phyloP scores from a whole-genome alignment of 2,888 invertebrate genomes.

The Tuberolachnus salignus region DNA sequence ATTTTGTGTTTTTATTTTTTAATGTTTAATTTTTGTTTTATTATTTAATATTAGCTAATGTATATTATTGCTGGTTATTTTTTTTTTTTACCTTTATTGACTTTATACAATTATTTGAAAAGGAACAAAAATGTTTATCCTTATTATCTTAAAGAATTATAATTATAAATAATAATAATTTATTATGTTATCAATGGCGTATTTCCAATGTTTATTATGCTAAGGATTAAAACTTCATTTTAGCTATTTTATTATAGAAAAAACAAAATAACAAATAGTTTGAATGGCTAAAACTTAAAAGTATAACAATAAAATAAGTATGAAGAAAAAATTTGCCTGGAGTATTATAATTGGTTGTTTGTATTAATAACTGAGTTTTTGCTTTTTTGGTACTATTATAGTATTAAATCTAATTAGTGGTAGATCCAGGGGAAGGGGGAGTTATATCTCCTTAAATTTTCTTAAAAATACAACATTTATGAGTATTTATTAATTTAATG shows the following conservation, averaged over 20 bases:
- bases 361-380: no score
- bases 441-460: no score
- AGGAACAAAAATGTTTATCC: conserved; percentile 23
- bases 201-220: conserved; percentile 31
- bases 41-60: conserved; percentile 12
- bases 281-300: no score
- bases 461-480: no score
- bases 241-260: conserved; percentile 4
- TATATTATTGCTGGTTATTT: conserved; percentile 16
- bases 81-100: conserved; percentile 34
- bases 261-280: no score
- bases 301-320: no score
- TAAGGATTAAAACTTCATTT: background rate
- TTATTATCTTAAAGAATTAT: background rate
- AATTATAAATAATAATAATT: conserved; percentile 34
- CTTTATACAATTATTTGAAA: conserved; percentile 18
- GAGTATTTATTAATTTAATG: no score
- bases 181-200: conserved; percentile 44
- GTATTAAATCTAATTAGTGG: no score
- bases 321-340: no score
- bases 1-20: conserved; percentile 8
- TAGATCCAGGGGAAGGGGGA: no score
- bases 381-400: no score
- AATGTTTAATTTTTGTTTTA: conserved; percentile 25
- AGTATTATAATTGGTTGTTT: no score